A percentile compares a stretch with the other conserved stretches of the same genome.
phyloP scores from a whole-genome alignment of 2,888 invertebrate species.

The Eilema griseolum region DNA sequence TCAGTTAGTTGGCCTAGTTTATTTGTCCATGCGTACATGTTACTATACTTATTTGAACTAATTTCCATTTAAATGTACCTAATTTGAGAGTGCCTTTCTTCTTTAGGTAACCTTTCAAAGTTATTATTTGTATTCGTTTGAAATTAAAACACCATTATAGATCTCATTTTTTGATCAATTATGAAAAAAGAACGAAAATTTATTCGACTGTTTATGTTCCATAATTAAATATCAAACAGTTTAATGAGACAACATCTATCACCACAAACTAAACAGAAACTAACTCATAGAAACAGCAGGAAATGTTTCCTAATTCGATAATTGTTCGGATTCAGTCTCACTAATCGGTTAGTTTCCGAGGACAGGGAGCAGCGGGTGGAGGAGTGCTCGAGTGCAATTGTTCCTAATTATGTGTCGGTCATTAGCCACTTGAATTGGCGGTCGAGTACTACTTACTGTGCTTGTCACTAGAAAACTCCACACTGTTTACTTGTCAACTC shows the following conservation, averaged over 20 bases:
- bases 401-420: conserved; percentile 59
- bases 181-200: neutral
- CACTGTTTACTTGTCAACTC: conserved; percentile 29
- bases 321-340: conserved; percentile 71
- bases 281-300: conserved; percentile 64
- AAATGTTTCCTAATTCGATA: conserved; percentile 79
- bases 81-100: too few relatives aligned
- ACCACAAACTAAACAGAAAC: conserved; percentile 25
- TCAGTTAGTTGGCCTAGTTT: too few relatives aligned
- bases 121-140: neutral
- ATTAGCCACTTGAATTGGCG: conserved; percentile 64
- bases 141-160: neutral
- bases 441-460: conserved; percentile 37
- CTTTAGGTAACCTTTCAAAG: neutral
- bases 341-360: conserved; percentile 62
- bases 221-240: neutral
- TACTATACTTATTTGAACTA: too few relatives aligned
- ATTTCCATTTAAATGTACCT: too few relatives aligned
- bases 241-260: neutral
- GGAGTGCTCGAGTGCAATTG: conserved; percentile 57
- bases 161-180: too few relatives aligned
- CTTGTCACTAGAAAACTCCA: conserved; percentile 40
- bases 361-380: conserved; percentile 44
- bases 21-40: too few relatives aligned
- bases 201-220: too few relatives aligned